Evolutionary conservation across 2,888 invertebrate genomes (phyloP).

Genomic region (Augochlorella aurata): DNA sequence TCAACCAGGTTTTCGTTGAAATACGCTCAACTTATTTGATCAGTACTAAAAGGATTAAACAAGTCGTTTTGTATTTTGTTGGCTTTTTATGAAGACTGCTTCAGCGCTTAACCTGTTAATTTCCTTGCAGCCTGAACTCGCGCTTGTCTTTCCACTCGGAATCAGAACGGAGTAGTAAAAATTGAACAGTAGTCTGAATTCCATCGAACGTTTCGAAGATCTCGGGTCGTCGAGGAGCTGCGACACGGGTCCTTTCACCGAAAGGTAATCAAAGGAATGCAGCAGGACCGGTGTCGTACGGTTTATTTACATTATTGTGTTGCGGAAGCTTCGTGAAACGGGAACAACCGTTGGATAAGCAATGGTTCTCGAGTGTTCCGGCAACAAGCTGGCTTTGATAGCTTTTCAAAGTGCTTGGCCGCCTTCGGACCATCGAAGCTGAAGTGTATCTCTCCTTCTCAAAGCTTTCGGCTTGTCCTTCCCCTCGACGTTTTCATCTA

Average conservation of each 20-base stretch:
- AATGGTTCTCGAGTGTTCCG: constrained; percentile 44
- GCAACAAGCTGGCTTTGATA: constrained; percentile 59
- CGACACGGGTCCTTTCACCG: neutral
- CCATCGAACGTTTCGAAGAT: neutral
- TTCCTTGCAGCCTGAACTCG: neutral
- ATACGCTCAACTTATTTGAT: no score
- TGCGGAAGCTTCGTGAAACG: constrained; percentile 18
- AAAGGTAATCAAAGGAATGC: constrained; percentile 36
- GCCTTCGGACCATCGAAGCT: constrained; percentile 42
- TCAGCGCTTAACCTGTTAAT: no score
- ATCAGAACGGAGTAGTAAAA: neutral
- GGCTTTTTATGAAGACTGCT: no score
- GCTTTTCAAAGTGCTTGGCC: constrained; percentile 59
- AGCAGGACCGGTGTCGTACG: neutral
- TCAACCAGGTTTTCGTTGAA: no score
- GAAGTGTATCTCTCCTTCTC: constrained; percentile 51
- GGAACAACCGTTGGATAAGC: constrained; percentile 50
- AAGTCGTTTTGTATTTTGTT: no score
- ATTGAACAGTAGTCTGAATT: neutral
- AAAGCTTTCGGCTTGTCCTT: constrained; percentile 42
- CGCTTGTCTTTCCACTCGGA: neutral
- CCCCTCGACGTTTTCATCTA: constrained; percentile 23
- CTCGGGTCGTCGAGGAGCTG: neutral
- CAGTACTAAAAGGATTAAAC: no score
- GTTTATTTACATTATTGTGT: constrained; percentile 39